A percentile compares a stretch with the other conserved stretches of the same genome.
These are phyloP conservation scores for Pipistrellus kuhlii DNA, from an alignment of 2,797 vertebrate species.

Conservation along the genomic window DNA sequence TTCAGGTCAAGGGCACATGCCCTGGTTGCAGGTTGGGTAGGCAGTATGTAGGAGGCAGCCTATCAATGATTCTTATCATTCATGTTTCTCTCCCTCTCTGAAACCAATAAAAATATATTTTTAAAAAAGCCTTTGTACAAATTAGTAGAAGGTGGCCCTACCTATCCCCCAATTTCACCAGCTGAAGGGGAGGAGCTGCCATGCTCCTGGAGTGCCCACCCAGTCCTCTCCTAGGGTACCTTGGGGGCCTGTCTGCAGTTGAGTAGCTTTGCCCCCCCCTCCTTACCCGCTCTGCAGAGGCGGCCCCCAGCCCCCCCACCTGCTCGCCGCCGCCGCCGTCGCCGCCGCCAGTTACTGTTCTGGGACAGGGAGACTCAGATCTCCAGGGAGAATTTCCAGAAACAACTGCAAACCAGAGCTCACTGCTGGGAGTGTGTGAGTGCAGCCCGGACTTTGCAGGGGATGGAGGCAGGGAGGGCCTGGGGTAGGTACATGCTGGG, in stretches of 20 bases:
- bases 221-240: not conserved
- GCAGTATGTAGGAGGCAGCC: too few species aligned
- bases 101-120: too few species aligned
- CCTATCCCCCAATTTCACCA: not conserved
- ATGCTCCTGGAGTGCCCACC: not conserved
- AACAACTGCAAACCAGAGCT: conserved; percentile 84
- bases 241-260: not conserved
- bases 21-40: too few species aligned
- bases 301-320: conserved; percentile 35
- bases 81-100: too few species aligned
- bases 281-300: not conserved
- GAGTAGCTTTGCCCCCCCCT: not conserved
- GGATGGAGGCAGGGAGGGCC: not conserved
- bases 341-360: conserved; percentile 88
- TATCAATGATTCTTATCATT: too few species aligned
- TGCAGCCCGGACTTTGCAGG: not conserved
- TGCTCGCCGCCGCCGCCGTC: conserved; percentile 38
- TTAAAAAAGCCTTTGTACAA: not conserved
- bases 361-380: conserved; percentile 90
- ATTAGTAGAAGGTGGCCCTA: not conserved
- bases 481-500: not conserved
- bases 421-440: conserved; percentile 85
- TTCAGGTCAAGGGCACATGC: too few species aligned
- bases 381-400: conserved; percentile 85
- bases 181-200: not conserved